phyloP scores from a whole-genome alignment of 1,140 invertebrate species.

The Lepidurus apus region DNA sequence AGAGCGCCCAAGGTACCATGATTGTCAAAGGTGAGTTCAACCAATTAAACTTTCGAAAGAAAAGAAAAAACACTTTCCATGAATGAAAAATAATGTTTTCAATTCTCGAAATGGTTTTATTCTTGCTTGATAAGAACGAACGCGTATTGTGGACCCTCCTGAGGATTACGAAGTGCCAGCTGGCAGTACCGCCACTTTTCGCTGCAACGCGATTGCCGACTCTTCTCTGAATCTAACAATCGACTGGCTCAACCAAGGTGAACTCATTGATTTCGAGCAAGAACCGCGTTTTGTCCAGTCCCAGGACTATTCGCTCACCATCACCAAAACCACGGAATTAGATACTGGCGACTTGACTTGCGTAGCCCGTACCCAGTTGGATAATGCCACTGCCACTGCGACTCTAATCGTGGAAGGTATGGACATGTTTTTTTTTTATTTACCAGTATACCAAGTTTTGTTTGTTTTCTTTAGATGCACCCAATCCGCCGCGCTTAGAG shows the following conservation, averaged over 20 bases:
- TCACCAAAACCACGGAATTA: constrained; percentile 86
- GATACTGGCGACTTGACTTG: constrained; percentile 96
- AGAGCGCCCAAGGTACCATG: constrained; percentile 66
- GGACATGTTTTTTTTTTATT: background rate
- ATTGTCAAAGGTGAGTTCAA: constrained; percentile 65
- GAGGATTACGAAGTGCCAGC: constrained; percentile 86
- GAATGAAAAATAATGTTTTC: constrained; percentile 23
- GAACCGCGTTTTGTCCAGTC: constrained; percentile 57
- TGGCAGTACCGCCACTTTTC: constrained; percentile 81
- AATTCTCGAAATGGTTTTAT: constrained; percentile 30
- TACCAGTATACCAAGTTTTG: constrained; percentile 1
- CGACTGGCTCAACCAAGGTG: constrained; percentile 79
- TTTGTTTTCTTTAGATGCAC: constrained; percentile 62
- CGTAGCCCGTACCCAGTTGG: constrained; percentile 82
- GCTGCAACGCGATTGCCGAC: constrained; percentile 86
- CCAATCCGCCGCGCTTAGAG: constrained; percentile 73
- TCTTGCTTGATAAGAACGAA: constrained; percentile 56
- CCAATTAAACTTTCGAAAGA: constrained; percentile 15
- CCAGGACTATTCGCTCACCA: constrained; percentile 81
- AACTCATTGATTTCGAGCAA: constrained; percentile 77
- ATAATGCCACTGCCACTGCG: constrained; percentile 73
- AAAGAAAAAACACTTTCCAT: background rate
- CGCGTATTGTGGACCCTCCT: constrained; percentile 75
- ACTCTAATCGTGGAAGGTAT: constrained; percentile 84
- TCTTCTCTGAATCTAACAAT: constrained; percentile 70